These are phyloP conservation scores for Margaritifera margaritifera DNA, from an alignment of 2,888 invertebrate genomes.

Conservation along the genomic window DNA sequence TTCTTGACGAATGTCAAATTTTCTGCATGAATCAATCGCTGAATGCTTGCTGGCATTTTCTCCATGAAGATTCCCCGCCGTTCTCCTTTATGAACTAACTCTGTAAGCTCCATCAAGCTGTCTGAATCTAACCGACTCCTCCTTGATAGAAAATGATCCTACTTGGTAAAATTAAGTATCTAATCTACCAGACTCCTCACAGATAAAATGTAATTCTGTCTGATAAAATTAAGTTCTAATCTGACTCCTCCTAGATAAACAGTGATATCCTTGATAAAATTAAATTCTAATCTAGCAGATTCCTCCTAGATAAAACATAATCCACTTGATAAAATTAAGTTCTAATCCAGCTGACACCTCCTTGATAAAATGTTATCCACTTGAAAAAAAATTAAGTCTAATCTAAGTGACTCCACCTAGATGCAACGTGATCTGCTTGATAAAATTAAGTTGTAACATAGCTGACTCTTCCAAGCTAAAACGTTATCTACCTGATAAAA, in stretches of 20 bases:
- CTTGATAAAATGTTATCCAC: no score
- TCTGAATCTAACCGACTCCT: slow-evolving; percentile 64
- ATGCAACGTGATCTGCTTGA: no score
- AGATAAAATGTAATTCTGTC: neutral
- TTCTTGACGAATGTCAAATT: slow-evolving; percentile 75
- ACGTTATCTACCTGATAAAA: no score
- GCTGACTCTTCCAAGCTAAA: no score
- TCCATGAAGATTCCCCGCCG: slow-evolving; percentile 72
- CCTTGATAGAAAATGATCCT: slow-evolving; percentile 26
- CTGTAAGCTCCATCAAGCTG: slow-evolving; percentile 74
- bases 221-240: neutral
- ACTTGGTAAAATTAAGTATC: neutral
- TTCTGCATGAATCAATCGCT: slow-evolving; percentile 72
- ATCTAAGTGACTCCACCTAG: no score
- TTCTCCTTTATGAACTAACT: slow-evolving; percentile 75
- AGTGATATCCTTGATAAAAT: neutral
- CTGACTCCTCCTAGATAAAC: neutral
- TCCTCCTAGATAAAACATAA: neutral
- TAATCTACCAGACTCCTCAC: neutral
- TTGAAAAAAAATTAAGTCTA: no score
- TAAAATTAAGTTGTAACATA: no score
- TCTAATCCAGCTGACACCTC: no score
- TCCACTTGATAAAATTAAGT: no score
- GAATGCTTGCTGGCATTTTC: slow-evolving; percentile 72
- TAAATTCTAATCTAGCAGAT: neutral